These are phyloP conservation scores for Urosaurus nigricauda DNA, from an alignment of 2,797 vertebrate species.

Conservation along the genomic window DNA sequence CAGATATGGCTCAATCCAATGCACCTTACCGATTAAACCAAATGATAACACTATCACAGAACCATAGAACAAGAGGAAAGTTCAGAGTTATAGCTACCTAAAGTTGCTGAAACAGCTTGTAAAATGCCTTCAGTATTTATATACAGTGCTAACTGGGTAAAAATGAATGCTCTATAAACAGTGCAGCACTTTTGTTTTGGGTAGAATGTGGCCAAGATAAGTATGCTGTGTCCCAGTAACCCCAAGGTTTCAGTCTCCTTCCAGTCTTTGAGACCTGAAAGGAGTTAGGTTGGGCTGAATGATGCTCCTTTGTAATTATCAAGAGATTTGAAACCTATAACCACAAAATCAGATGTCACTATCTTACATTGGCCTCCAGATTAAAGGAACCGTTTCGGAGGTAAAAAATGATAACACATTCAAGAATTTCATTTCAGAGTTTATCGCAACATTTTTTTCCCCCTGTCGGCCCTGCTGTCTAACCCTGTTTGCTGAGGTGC, in stretches of 20 bases:
- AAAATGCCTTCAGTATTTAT: constrained; percentile 30
- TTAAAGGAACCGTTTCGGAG: constrained; percentile 18
- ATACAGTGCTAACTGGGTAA: constrained; percentile 44
- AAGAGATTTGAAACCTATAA: background rate
- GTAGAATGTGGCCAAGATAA: background rate
- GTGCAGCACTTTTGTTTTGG: background rate
- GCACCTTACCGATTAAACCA: background rate
- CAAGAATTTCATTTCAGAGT: constrained; percentile 65
- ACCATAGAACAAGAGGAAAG: background rate
- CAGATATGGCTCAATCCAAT: background rate
- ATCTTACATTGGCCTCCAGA: background rate
- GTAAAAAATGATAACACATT: constrained; percentile 14
- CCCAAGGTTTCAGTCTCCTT: background rate
- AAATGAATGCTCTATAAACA: constrained; percentile 19
- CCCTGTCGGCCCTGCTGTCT: constrained; percentile 72
- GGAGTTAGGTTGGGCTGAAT: background rate
- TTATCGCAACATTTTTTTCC: constrained; percentile 70
- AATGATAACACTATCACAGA: background rate
- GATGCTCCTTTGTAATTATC: constrained; percentile 14
- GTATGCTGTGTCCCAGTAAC: background rate
- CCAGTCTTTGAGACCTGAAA: background rate
- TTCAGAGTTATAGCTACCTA: background rate
- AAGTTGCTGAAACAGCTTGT: constrained; percentile 59
- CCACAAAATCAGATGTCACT: background rate
- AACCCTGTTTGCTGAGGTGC: constrained; percentile 85